Percentiles rank a stretch among this genome's conserved stretches.
These are phyloP conservation scores for Drosophila bunnanda DNA, from an alignment of 2,888 invertebrate genomes.

Conservation along the genomic window DNA sequence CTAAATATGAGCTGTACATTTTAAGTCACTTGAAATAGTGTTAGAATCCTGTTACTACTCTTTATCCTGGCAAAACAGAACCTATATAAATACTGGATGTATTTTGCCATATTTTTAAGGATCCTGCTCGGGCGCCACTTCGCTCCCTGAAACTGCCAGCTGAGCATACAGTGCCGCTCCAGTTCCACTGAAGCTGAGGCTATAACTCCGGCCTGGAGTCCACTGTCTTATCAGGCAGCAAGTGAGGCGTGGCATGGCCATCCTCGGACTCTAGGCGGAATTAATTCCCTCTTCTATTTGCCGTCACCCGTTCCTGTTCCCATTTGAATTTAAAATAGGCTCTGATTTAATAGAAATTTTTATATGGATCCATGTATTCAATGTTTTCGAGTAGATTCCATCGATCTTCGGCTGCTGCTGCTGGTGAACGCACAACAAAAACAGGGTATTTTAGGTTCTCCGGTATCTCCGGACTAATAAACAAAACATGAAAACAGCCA, in stretches of 20 bases:
- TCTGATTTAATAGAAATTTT: background rate
- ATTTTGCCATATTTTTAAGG: background rate
- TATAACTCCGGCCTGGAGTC: slow-evolving; percentile 11
- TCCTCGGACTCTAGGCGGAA: slow-evolving; percentile 23
- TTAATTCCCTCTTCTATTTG: slow-evolving; percentile 11
- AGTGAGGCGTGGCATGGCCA: slow-evolving; percentile 37
- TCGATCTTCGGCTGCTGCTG: background rate
- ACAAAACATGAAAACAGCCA: background rate
- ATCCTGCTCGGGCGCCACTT: slow-evolving; percentile 3
- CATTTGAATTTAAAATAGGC: background rate
- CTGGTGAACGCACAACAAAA: background rate
- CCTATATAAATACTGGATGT: too few species aligned
- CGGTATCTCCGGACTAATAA: background rate
- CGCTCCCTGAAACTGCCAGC: slow-evolving; percentile 7
- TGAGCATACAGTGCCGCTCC: slow-evolving; percentile 12
- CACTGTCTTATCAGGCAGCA: slow-evolving; percentile 20
- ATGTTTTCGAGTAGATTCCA: slow-evolving; percentile 3
- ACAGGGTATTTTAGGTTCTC: background rate
- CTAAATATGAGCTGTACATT: too few species aligned
- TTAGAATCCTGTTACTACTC: too few species aligned
- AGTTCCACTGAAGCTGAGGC: slow-evolving; percentile 5
- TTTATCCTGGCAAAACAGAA: too few species aligned
- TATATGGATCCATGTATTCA: background rate
- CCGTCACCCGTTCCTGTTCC: slow-evolving; percentile 12
- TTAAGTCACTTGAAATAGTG: too few species aligned